A percentile compares a stretch with the other conserved stretches of the same genome.
Evolutionary conservation across 2,797 vertebrate species (phyloP).

Genomic region (Phoeniculus purpureus): DNA sequence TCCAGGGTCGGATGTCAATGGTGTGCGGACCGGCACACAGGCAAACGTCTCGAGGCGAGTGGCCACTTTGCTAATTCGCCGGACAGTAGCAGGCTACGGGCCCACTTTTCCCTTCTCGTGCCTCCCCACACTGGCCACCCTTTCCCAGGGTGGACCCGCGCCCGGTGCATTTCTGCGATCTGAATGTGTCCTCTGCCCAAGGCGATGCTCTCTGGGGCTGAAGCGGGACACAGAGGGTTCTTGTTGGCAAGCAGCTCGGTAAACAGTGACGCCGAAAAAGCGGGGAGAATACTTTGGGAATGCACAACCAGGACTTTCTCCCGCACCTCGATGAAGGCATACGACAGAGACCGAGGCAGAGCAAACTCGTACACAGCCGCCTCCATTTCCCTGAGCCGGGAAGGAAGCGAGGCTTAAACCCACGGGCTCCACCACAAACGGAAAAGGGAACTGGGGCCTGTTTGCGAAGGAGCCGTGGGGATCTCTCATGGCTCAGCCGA

Average conservation of each 20-base stretch:
- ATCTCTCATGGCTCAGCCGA: neutral
- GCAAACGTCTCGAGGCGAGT: neutral
- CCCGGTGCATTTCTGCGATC: neutral
- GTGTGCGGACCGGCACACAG: rapidly evolving
- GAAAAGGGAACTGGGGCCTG: neutral
- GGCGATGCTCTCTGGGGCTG: neutral
- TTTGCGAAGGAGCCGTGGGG: neutral
- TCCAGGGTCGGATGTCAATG: neutral
- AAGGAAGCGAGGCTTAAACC: neutral
- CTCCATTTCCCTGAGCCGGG: neutral
- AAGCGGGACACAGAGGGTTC: neutral
- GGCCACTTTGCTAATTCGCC: too few species aligned
- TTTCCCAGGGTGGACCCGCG: neutral
- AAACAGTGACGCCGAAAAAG: neutral
- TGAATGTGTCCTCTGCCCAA: neutral
- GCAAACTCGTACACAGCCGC: neutral
- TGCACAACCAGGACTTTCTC: neutral
- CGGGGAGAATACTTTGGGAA: neutral
- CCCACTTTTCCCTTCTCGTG: too few species aligned
- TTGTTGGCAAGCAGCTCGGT: neutral
- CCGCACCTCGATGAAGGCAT: neutral
- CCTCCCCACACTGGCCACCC: neutral
- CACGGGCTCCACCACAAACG: neutral
- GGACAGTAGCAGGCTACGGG: too few species aligned
- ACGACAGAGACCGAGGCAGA: neutral